Evolutionary conservation across 2,888 invertebrate genomes (phyloP).

Genomic region (Calameuta idolon): DNA sequence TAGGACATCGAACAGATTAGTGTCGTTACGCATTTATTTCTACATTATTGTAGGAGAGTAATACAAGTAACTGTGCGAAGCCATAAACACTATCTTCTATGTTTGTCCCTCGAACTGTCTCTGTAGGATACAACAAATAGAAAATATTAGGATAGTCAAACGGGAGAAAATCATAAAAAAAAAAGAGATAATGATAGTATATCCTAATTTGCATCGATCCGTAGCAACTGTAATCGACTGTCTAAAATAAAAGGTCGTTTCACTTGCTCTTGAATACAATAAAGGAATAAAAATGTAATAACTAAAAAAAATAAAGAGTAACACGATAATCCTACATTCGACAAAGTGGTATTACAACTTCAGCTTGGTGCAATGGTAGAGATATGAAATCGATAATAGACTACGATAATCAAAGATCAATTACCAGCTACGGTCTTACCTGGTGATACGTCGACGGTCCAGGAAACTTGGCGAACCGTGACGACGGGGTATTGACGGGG

Average conservation of each 20-base stretch:
- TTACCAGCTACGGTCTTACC: conserved; percentile 72
- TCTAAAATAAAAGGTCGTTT: conserved; percentile 1
- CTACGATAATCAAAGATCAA: conserved; percentile 18
- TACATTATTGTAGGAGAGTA: conserved; percentile 26
- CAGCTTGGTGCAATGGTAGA: conserved; percentile 44
- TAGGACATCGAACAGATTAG: background rate
- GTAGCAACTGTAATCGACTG: conserved; percentile 14
- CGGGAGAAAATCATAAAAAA: background rate
- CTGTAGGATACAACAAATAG: conserved; percentile 59
- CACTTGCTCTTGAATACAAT: conserved; percentile 19
- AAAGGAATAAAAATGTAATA: conserved; percentile 29
- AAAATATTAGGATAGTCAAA: conserved; percentile 47
- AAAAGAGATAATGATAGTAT: background rate
- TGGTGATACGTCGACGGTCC: conserved; percentile 93
- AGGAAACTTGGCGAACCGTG: conserved; percentile 95
- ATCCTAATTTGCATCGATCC: conserved; percentile 13
- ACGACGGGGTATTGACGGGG: conserved; percentile 92
- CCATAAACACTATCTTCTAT: conserved; percentile 61
- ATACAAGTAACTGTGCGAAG: conserved; percentile 38
- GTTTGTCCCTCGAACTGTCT: conserved; percentile 62
- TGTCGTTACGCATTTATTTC: conserved; percentile 14
- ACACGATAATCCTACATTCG: conserved; percentile 32
- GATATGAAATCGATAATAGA: conserved; percentile 20
- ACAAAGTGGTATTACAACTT: conserved; percentile 42
- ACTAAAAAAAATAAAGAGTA: conserved; percentile 30